Percentiles rank a stretch among this genome's conserved stretches.
phyloP scores from a whole-genome alignment of 2,888 invertebrate species.

The Drosophila histrio region DNA sequence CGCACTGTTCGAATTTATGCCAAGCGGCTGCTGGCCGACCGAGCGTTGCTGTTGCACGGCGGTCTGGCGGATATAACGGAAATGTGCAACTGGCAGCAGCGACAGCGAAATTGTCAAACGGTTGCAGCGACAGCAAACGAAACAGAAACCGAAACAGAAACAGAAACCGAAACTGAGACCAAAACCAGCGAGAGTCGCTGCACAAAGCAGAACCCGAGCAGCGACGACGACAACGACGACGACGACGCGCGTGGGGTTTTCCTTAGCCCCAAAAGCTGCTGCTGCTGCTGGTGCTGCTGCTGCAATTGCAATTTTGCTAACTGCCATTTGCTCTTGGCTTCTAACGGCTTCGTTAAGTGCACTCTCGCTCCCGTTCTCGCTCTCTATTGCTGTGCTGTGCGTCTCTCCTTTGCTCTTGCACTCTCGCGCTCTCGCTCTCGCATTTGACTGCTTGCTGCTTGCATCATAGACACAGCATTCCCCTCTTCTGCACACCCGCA shows the following conservation, averaged over 20 bases:
- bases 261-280: slow-evolving; percentile 45
- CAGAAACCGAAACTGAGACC: slow-evolving; percentile 21
- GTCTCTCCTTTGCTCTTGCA: neutral
- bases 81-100: slow-evolving; percentile 76
- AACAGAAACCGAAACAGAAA: slow-evolving; percentile 37
- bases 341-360: slow-evolving; percentile 61
- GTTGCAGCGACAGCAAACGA: slow-evolving; percentile 47
- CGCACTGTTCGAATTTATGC: slow-evolving; percentile 34
- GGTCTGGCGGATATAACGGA: slow-evolving; percentile 74
- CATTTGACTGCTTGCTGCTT: slow-evolving; percentile 16
- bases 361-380: slow-evolving; percentile 26
- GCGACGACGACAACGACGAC: slow-evolving; percentile 12
- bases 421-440: neutral
- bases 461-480: slow-evolving; percentile 27
- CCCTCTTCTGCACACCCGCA: slow-evolving; percentile 6
- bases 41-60: slow-evolving; percentile 57
- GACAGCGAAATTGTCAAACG: slow-evolving; percentile 71
- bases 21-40: slow-evolving; percentile 23
- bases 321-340: slow-evolving; percentile 53
- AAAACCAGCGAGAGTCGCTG: slow-evolving; percentile 26
- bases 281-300: slow-evolving; percentile 14
- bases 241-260: slow-evolving; percentile 51
- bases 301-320: slow-evolving; percentile 46
- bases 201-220: slow-evolving; percentile 51
- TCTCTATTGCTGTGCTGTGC: neutral